A percentile compares a stretch with the other conserved stretches of the same genome.
Conservation (phyloP, 2,888 invertebrate genomes). For the Lepidochrysops patricia region DNA sequence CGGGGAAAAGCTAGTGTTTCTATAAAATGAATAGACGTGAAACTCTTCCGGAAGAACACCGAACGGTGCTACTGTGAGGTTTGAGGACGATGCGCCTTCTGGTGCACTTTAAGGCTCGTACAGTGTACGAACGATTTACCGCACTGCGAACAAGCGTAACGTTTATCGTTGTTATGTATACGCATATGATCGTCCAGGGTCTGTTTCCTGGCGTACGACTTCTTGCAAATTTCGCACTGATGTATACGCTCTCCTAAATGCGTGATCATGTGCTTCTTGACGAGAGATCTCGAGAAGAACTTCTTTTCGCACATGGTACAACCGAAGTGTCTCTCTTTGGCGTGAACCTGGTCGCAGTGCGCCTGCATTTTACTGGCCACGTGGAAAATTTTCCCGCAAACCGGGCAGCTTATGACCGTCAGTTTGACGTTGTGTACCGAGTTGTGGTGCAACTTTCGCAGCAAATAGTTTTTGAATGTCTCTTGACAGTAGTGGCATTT, state of each 20-base stretch:
- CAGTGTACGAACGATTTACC: slow-evolving; percentile 46
- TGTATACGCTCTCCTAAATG: slow-evolving; percentile 63
- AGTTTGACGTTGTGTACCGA: slow-evolving; percentile 38
- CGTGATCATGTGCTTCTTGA: slow-evolving; percentile 68
- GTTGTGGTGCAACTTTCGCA: slow-evolving; percentile 46
- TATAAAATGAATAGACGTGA: no score
- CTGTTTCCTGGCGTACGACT: slow-evolving; percentile 60
- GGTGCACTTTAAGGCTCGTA: slow-evolving; percentile 43
- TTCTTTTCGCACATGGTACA: slow-evolving; percentile 65
- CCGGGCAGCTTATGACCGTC: slow-evolving; percentile 42
- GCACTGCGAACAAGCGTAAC: slow-evolving; percentile 40
- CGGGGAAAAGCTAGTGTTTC: no score
- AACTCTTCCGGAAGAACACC: no score
- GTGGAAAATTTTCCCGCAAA: slow-evolving; percentile 47
- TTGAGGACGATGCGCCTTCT: slow-evolving; percentile 41
- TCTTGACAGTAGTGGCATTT: slow-evolving; percentile 51
- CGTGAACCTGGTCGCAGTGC: slow-evolving; percentile 59
- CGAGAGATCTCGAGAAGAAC: slow-evolving; percentile 65
- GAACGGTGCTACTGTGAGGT: neutral
- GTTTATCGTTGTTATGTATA: slow-evolving; percentile 45
- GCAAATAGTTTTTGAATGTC: slow-evolving; percentile 43
- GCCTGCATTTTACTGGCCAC: slow-evolving; percentile 50
- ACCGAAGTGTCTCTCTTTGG: slow-evolving; percentile 55
- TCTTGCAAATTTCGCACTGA: slow-evolving; percentile 62
- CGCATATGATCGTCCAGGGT: slow-evolving; percentile 53